Percentiles rank a stretch among this genome's conserved stretches.
phyloP scores from a whole-genome alignment of 2,113 vertebrate genomes.

The Zosterops pallidus region DNA sequence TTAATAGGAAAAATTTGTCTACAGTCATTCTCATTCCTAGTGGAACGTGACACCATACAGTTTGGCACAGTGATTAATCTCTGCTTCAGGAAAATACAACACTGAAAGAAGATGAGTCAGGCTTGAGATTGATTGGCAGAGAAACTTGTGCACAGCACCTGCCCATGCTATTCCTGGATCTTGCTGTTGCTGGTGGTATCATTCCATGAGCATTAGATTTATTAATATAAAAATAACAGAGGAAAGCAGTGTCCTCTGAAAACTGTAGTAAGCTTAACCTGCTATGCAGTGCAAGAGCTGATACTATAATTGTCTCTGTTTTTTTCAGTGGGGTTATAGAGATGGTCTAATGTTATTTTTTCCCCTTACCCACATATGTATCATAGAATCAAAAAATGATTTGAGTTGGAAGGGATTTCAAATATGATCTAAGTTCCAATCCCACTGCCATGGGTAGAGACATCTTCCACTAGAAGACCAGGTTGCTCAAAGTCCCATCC shows the following conservation, averaged over 20 bases:
- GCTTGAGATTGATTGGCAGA: constrained; percentile 19
- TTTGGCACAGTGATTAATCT: neutral
- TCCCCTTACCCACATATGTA: neutral
- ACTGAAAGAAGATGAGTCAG: constrained; percentile 25
- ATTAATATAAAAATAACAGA: neutral
- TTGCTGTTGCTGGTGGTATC: neutral
- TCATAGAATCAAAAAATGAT: neutral
- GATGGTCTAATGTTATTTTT: neutral
- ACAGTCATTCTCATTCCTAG: neutral
- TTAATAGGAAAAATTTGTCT: neutral
- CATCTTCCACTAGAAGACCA: neutral
- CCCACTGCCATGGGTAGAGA: neutral
- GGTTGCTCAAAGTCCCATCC: neutral
- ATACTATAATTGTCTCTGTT: neutral
- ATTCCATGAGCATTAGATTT: neutral
- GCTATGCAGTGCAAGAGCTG: neutral
- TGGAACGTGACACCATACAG: neutral
- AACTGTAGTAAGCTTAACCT: neutral
- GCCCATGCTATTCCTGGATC: constrained; percentile 32
- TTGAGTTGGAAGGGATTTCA: neutral
- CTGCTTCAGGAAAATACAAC: neutral
- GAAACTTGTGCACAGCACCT: constrained; percentile 24
- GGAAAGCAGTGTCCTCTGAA: neutral
- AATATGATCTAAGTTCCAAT: neutral
- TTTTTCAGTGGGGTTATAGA: neutral